phyloP scores from a whole-genome alignment of 2,797 vertebrate genomes.

The Tachyglossus aculeatus region DNA sequence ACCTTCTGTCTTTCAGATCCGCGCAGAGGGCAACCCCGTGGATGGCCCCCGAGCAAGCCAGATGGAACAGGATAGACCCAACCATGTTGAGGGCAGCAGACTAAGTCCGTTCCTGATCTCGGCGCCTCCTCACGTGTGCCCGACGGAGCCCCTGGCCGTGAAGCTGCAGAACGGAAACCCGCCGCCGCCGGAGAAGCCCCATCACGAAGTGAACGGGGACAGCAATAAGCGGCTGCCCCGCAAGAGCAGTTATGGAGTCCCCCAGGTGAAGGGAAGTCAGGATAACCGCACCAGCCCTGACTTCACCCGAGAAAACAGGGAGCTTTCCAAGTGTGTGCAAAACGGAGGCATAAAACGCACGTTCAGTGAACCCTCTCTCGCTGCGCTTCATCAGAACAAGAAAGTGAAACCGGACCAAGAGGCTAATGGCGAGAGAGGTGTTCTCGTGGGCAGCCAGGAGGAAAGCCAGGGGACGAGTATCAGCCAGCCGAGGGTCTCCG shows the following conservation, averaged over 20 bases:
- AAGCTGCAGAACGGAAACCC: slow-evolving; percentile 90
- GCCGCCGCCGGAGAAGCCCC: slow-evolving; percentile 75
- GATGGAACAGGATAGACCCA: slow-evolving; percentile 97
- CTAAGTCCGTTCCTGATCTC: slow-evolving; percentile 82
- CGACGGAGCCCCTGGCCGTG: slow-evolving; percentile 71
- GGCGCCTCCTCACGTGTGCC: slow-evolving; percentile 80
- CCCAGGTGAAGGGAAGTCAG: slow-evolving; percentile 80
- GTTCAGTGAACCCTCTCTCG: slow-evolving; percentile 82
- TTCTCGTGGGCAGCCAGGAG: slow-evolving; percentile 50
- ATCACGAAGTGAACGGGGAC: slow-evolving; percentile 82
- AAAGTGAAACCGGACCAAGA: slow-evolving; percentile 83
- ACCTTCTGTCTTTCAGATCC: slow-evolving; percentile 79
- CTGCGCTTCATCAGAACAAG: slow-evolving; percentile 82
- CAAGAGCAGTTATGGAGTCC: slow-evolving; percentile 73
- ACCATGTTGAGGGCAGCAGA: slow-evolving; percentile 93
- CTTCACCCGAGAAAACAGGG: slow-evolving; percentile 75
- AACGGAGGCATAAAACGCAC: slow-evolving; percentile 90
- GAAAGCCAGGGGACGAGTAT: slow-evolving; percentile 48
- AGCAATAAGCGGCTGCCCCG: slow-evolving; percentile 79
- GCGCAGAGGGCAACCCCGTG: slow-evolving; percentile 89
- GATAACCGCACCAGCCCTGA: slow-evolving; percentile 77
- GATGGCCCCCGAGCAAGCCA: slow-evolving; percentile 97
- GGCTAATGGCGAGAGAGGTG: slow-evolving; percentile 73
- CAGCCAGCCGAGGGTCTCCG: slow-evolving; percentile 64
- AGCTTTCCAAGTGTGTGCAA: slow-evolving; percentile 79